phyloP scores from a whole-genome alignment of 2,797 vertebrate genomes.

The Tachyglossus aculeatus region DNA sequence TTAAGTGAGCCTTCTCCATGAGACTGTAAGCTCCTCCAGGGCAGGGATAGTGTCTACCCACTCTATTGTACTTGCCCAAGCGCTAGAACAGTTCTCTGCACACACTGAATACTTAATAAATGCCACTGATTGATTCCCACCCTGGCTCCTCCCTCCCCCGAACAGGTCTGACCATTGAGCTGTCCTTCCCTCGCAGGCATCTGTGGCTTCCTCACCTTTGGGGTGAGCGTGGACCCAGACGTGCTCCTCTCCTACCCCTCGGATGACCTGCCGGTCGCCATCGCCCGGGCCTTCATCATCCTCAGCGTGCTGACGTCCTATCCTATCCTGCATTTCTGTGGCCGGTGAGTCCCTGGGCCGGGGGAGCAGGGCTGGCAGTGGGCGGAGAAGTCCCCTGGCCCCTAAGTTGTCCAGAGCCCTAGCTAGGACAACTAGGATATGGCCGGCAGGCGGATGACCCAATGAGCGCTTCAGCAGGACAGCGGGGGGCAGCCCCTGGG shows the following conservation, averaged over 20 bases:
- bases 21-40: not conserved
- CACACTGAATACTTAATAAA: no score
- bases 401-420: not conserved
- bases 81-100: no score
- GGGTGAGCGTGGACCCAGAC: conserved; percentile 87
- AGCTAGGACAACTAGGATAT: no score
- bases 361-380: rapidly evolving
- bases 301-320: conserved; percentile 94
- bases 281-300: conserved; percentile 93
- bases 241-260: conserved; percentile 95
- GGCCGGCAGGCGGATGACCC: no score
- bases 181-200: conserved; percentile 77
- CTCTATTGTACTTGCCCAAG: no score
- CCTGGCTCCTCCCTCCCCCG: rapidly evolving
- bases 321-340: conserved; percentile 97
- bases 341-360: conserved; percentile 79
- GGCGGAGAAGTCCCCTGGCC: not conserved
- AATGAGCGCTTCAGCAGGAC: no score
- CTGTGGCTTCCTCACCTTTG: conserved; percentile 94
- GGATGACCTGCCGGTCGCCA: conserved; percentile 87
- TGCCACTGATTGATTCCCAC: not conserved
- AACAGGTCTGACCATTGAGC: not conserved
- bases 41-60: not conserved
- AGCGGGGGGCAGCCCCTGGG: no score
- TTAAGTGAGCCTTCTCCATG: no score